Evolutionary conservation across 2,113 vertebrate species (phyloP), one percentile per base, ranked within the genome.

Genomic region (Capricornis sumatraensis): DNA sequence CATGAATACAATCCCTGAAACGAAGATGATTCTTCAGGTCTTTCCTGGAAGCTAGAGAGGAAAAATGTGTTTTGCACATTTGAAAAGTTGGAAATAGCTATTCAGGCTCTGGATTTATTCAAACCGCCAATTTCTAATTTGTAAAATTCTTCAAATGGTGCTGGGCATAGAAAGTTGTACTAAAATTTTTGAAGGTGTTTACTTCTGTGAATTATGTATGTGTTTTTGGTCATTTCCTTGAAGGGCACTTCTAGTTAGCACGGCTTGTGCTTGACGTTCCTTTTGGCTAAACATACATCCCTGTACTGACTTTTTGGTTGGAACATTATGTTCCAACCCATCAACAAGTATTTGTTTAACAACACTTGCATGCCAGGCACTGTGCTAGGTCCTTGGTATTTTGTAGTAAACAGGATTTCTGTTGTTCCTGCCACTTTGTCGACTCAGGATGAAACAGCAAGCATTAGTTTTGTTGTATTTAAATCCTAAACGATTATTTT

Each of bases 121-220:
- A 97, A 96, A 94, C 43, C 10, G 52, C 82, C 79, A 27, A 76
- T 89, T 96, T 97, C 62, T 92, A 84, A 64, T 94, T 93, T 96
- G 87, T 87, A 64, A 96, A 96, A 67, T 57, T 89, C 55, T 90
- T 93, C 57, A 71, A 36, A 93, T 79, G 45, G 12, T 94, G 67
- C 60, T 96, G 25, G 45, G 60, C 74, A 89, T 62, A 78, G 89
- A 93, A 83, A 36, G 25, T 3, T 71, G 25, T 62, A 36, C 71
- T 89, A 89, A 91, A 74, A 50, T 14, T 83, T 62, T 83, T 81
- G 67, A 43, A 62, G 25, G 43, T 74, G 19, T 89, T 97, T 87
- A 64, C 64, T 50, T 94, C 87, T 90, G 36, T 45, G 21, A 91
- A 85, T 94, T 87, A 47, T 13, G 9, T 16, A 64, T 81, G 45